A percentile compares a stretch with the other conserved stretches of the same genome.
These are phyloP conservation scores for Ganaspis brasiliensis DNA, from an alignment of 2,888 invertebrate species.

Conservation along the genomic window DNA sequence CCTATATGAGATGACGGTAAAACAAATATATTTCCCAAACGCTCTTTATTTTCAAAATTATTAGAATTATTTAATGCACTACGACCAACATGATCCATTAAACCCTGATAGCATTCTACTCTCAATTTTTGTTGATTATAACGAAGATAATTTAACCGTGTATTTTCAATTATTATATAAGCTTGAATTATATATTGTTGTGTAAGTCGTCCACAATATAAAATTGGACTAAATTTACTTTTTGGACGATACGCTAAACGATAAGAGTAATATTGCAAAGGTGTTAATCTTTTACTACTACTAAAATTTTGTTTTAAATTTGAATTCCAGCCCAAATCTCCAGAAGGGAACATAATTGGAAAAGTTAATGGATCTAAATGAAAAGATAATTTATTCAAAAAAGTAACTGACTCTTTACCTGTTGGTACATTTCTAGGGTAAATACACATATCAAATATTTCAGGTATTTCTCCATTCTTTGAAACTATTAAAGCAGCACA, in stretches of 20 bases:
- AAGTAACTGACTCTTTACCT: neutral
- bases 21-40: slow-evolving; percentile 43
- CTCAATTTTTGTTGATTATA: slow-evolving; percentile 26
- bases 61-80: slow-evolving; percentile 15
- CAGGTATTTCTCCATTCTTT: slow-evolving; percentile 39
- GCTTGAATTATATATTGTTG: slow-evolving; percentile 52
- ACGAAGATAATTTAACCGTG: slow-evolving; percentile 44
- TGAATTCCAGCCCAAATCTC: slow-evolving; percentile 48
- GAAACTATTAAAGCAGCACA: slow-evolving; percentile 3
- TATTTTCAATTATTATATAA: slow-evolving; percentile 48
- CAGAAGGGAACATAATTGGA: slow-evolving; percentile 21
- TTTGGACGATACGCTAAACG: slow-evolving; percentile 38
- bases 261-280: slow-evolving; percentile 51
- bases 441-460: slow-evolving; percentile 44
- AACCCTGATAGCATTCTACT: slow-evolving; percentile 43
- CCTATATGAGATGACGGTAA: slow-evolving; percentile 45
- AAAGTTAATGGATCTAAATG: slow-evolving; percentile 50
- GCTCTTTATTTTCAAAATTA: slow-evolving; percentile 21
- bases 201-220: slow-evolving; percentile 43
- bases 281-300: slow-evolving; percentile 28
- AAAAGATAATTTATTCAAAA: slow-evolving; percentile 47
- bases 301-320: slow-evolving; percentile 8
- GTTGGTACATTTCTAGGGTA: slow-evolving; percentile 38
- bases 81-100: slow-evolving; percentile 29
- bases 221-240: slow-evolving; percentile 44